Base-by-base conservation (phyloP, 2,888 invertebrate genomes). In the Eulithis prunata region DNA sequence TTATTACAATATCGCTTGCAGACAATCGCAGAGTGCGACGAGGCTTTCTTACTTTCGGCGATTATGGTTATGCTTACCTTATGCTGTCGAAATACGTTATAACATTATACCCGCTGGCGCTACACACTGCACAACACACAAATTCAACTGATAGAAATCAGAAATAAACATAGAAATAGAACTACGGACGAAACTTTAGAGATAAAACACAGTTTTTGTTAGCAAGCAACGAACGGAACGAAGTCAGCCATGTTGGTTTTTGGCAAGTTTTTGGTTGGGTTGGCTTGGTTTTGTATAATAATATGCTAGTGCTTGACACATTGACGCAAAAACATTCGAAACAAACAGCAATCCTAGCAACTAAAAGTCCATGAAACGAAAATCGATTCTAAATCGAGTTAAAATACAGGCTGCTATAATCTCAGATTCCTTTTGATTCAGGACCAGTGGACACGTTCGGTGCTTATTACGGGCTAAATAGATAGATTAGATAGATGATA, bases 101-200 rank as follows among this genome's bases (percentile, higher is more conserved):
- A 87, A 83, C 91, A 92, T 91, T 80, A 83, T 92, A 82, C 77
- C 80, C 77, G 73, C 71, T 80, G 78, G 72, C 71, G 79, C 78
- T 78, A 79, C 81, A 78, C 41, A 79, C 78, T 72, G 71, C 84
- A 86, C 83, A 74, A 74, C 73, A 83, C 84, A 81, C 75, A 78
- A 78, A 74, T 73, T 65, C 71, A 68, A 73, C 64, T 71, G 75
- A 68, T 82, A 75, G 74, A 77, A 78, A 69, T 78, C 78, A 76
- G 79, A 73, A 80, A 78, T 66, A 75, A 76, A 79, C 76, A 79
- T 74, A 79, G 32, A 38, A 38, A 38, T 38, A 38, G 73, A 77
- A 74, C 71, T 75, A 75, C 69, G 72, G 79, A 82, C 78, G 79
- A 79, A 83, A 86, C 80, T 80, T 41, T 75, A 5, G 89, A 88